Base-by-base conservation (phyloP, 2,797 vertebrate species). In the Characodon lateralis region DNA sequence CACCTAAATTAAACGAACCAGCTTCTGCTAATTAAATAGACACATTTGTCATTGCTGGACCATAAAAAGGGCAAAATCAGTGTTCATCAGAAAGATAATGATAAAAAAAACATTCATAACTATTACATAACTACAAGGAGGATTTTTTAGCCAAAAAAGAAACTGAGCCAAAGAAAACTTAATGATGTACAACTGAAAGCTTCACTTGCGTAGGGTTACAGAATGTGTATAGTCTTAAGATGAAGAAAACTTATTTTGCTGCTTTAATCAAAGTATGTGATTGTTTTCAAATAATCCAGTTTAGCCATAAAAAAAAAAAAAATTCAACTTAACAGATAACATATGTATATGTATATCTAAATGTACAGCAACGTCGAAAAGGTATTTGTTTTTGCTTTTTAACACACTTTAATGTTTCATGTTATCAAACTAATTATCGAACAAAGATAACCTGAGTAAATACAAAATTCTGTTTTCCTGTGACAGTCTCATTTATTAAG, bases 1-100 rank as follows among this genome's bases (percentile, higher is more conserved):
- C 18, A n/a, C 78, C 26, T 20, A 77, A 71, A 74, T 46, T 68
- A 66, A 51, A 77, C 39, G 20, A 41, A n/a, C 31, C 31, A 35
- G 31, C 31, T 35, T 35, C 31, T 35, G 31, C 31, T 35, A 71
- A 74, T 46, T 68, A 66, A 51, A 77, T 46, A 14, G 31, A n/a
- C 43, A 65, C 53, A n/a, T 69, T 41, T 48, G 53, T 50, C 0
- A 1, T 10, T 58, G 39, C 28, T 31, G 59, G 51, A 41, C 20
- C 13, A 31, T 46, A 50, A 66, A 66, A 48, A 22, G 9, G 48
- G 35, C 1, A 80, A 73, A 76, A 68, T 65, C 61, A 58, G 51
- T 16, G 3, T 24, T 41, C 50, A 12, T 46, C 66, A 43, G 41
- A n/a, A 41, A 43, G 10, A 22, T 43, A 16, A 10, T 46, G 41